These are phyloP conservation scores for Lanistes nyassanus DNA, from an alignment of 1,140 invertebrate genomes.

Conservation along the genomic window DNA sequence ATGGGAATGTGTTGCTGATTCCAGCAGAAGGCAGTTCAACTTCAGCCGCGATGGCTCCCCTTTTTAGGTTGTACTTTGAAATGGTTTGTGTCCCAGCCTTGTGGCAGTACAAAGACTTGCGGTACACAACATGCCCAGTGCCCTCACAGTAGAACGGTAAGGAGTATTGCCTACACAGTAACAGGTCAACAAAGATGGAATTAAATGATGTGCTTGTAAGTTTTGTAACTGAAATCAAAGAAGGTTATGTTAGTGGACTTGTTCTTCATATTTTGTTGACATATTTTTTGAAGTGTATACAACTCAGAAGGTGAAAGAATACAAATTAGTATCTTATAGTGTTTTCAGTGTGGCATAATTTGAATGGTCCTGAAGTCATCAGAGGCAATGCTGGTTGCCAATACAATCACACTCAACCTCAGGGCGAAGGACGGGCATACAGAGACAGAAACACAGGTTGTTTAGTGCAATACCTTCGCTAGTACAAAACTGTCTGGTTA, in stretches of 20 bases:
- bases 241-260: neutral
- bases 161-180: slow-evolving; percentile 26
- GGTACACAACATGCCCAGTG: slow-evolving; percentile 56
- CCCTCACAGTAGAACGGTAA: slow-evolving; percentile 57
- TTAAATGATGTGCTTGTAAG: neutral
- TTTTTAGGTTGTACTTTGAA: slow-evolving; percentile 51
- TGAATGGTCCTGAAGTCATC: too few relatives aligned
- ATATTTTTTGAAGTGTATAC: too few relatives aligned
- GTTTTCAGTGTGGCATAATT: too few relatives aligned
- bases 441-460: too few relatives aligned
- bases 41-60: slow-evolving; percentile 40
- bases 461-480: too few relatives aligned
- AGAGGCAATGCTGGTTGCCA: too few relatives aligned
- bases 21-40: slow-evolving; percentile 41
- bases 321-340: too few relatives aligned
- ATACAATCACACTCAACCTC: too few relatives aligned
- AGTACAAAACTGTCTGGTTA: neutral
- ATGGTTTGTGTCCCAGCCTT: slow-evolving; percentile 50
- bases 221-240: neutral
- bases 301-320: too few relatives aligned
- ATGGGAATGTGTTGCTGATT: slow-evolving; percentile 50
- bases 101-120: slow-evolving; percentile 50
- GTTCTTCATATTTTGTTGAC: neutral
- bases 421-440: too few relatives aligned
- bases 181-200: neutral